Evolutionary conservation across 2,797 vertebrate species (phyloP).

Genomic region (Gobio occitaniae): DNA sequence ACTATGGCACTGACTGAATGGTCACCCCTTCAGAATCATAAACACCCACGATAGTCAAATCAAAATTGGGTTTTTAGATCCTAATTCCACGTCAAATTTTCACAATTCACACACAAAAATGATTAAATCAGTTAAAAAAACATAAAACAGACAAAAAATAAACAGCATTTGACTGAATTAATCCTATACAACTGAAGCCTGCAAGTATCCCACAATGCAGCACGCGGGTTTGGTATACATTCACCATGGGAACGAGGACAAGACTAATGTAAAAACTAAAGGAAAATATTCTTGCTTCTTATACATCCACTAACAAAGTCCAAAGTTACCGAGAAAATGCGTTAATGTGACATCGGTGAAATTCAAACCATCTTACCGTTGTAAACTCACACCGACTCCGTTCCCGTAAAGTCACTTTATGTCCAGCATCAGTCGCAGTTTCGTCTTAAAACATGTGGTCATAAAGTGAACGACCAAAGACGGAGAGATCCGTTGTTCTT

Average conservation of each 20-base stretch:
- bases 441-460: not conserved
- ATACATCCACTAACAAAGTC: not conserved
- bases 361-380: slow-evolving; percentile 55
- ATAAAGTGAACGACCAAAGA: not conserved
- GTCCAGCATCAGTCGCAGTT: slow-evolving; percentile 12
- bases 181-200: not conserved
- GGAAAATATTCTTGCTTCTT: not conserved
- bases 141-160: not conserved
- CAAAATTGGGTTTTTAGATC: not conserved
- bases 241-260: slow-evolving; percentile 80
- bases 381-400: slow-evolving; percentile 33
- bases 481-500: not conserved
- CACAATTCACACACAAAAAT: not conserved
- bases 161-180: not conserved
- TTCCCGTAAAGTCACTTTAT: slow-evolving; percentile 27
- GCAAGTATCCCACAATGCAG: slow-evolving; percentile 43
- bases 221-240: slow-evolving; percentile 55
- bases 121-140: not conserved
- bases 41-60: not conserved
- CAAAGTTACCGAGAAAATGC: not conserved
- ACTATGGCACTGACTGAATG: not conserved
- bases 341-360: slow-evolving; percentile 8
- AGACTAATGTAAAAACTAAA: slow-evolving; percentile 56
- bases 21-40: not conserved
- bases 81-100: not conserved